These are phyloP conservation scores for Latrodectus hesperus DNA, from an alignment of 2,888 invertebrate genomes.

Conservation along the genomic window DNA sequence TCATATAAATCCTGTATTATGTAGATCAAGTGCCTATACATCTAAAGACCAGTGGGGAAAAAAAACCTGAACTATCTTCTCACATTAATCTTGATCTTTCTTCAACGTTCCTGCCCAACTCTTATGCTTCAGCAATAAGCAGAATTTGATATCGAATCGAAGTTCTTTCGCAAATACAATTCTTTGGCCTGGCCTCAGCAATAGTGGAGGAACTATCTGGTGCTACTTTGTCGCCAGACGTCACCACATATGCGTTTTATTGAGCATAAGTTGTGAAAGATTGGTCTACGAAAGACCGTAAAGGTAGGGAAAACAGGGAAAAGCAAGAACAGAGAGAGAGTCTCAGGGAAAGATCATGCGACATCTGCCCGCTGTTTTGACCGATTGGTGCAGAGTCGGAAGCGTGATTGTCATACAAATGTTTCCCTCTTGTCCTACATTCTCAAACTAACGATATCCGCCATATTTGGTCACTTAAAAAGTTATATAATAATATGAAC, in stretches of 20 bases:
- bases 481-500: neutral
- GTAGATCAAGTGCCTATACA: too few relatives aligned
- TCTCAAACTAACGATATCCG: neutral
- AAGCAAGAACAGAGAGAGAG: neutral
- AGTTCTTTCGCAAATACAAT: neutral
- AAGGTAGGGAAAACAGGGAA: neutral
- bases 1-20: neutral
- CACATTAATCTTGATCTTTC: too few relatives aligned
- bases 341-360: slow-evolving; percentile 55
- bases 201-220: neutral
- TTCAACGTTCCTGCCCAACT: neutral
- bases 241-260: slow-evolving; percentile 53
- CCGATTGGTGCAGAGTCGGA: slow-evolving; percentile 50
- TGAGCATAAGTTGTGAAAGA: slow-evolving; percentile 60
- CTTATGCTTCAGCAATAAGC: neutral
- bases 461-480: slow-evolving; percentile 5
- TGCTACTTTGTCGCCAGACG: slow-evolving; percentile 34
- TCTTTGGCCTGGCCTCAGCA: neutral
- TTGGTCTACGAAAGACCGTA: slow-evolving; percentile 16
- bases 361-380: slow-evolving; percentile 61
- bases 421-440: neutral
- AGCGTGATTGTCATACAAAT: slow-evolving; percentile 23
- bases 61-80: too few relatives aligned
- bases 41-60: too few relatives aligned
- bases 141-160: slow-evolving; percentile 21